Evolutionary conservation across 1,140 invertebrate species (phyloP), one percentile per base, ranked within the genome.

Genomic region (Caenorhabditis brenneri): DNA sequence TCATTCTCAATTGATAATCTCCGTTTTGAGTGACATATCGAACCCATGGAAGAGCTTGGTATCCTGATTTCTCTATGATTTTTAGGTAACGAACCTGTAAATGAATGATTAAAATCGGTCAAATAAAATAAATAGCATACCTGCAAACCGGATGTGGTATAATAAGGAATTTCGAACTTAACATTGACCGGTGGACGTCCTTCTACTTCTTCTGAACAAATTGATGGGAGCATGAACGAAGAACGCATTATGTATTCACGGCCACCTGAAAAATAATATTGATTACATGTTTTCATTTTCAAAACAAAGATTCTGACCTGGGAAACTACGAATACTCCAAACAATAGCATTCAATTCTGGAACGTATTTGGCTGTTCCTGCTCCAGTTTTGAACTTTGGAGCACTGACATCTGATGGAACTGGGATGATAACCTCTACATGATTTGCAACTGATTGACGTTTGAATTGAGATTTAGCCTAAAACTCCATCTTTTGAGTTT

Each of bases 271-370:
- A 48, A 51, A 74, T n/a, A 80, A 84, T 80, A 79, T 10, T 10
- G 16, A 36, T 2, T 33, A n/a, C 36, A n/a, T 27, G 0, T 58
- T 51, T 69, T 69, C 0, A 19, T 29, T 85, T 27, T 10, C 1
- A 87, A 39, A 85, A 48, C 80, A 2, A 55, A 12, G 2, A 19
- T 15, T 78, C 36, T 9, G 31, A 93, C 93, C 46, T 5, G 97
- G 98, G 91, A 99, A 99, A 36, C 97, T 98, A 91, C 99, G 99
- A 80, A 99, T 97, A n/a, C 95, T 97, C 98, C 98, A 99, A 29
- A 97, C 96, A 46, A 99, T 96, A 36, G 96, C 96, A 93, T 96
- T 98, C 89, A 96, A 95, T 91, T 99, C 97, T 0, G 97, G 97
- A 2, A 96, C 95, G 92, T 99, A 88, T 80, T 97, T 98, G 31